Percentiles rank a stretch among this genome's conserved stretches.
phyloP scores from a whole-genome alignment of 35 echinoderm and acorn worm species.

The Apostichopus californicus region DNA sequence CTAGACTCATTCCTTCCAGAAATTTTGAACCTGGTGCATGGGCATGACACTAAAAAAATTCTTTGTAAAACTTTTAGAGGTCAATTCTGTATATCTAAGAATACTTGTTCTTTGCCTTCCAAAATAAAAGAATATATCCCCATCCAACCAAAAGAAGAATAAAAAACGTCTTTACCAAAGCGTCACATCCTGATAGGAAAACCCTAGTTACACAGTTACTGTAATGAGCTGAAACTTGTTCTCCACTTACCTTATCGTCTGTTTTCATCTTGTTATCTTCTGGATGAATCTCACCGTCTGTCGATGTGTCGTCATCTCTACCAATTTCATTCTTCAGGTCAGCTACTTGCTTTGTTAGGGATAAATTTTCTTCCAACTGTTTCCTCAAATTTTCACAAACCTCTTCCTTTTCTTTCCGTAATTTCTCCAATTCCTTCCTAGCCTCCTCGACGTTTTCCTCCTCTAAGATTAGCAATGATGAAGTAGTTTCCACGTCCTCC shows the following conservation, averaged over 20 bases:
- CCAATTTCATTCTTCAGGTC: background rate
- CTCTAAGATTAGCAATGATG: background rate
- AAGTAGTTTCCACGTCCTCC: background rate
- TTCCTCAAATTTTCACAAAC: background rate
- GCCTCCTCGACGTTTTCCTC: conserved; percentile 7
- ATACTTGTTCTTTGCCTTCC: too few relatives aligned
- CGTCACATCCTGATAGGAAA: too few relatives aligned
- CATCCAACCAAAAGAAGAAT: too few relatives aligned
- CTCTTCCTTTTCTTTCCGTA: conserved; percentile 10
- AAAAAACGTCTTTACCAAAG: too few relatives aligned
- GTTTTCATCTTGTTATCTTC: background rate
- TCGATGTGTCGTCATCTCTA: background rate
- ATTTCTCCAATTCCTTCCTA: background rate
- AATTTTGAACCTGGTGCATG: too few relatives aligned
- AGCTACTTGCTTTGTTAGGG: background rate
- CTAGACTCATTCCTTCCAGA: too few relatives aligned
- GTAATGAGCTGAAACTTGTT: background rate
- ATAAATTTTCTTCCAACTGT: background rate
- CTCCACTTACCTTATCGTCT: background rate
- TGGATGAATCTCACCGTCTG: background rate
- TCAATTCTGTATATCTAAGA: too few relatives aligned
- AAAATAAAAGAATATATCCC: too few relatives aligned
- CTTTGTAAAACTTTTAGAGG: too few relatives aligned
- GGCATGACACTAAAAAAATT: too few relatives aligned
- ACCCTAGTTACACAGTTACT: too few relatives aligned